Evolutionary conservation across 2,888 invertebrate species (phyloP), one percentile per base, ranked within the genome.

Genomic region (Drosophila nigricruria): DNA sequence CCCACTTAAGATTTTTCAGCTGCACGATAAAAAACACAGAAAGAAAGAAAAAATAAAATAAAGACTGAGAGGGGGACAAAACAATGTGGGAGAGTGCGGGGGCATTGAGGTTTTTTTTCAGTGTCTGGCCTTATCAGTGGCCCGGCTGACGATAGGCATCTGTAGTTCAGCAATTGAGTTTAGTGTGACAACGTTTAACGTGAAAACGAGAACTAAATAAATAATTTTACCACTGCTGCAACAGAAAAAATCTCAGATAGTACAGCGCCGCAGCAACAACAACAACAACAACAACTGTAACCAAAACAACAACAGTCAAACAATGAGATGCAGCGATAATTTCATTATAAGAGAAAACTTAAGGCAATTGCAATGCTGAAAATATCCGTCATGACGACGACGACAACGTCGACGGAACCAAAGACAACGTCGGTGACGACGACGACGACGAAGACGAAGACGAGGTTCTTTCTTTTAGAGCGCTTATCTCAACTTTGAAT

Each of bases 131-230:
- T 81, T 77, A 75, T 78, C 86, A 85, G 77, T 71, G 70, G 59
- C 58, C 64, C 63, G 60, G 49, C 61, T 43, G 52, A 27, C 61
- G 87, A 81, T 79, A 66, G 68, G 64, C 66, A 86, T 81, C 86
- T 69, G 70, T 32, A 52, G 65, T 53, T 60, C 68, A 63, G 79
- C 84, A 85, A 85, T 85, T 85, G 85, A 80, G 85, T 81, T 85
- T 88, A 85, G 85, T 85, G 85, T 85, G 85, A 85, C 88, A 85
- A 88, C 85, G 83, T 85, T 85, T 85, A 88, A 88, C 83, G 84
- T 84, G 88, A 88, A 84, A 84, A 84, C 85, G 79, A 84, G 88
- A 88, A 88, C 84, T 82, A 84, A 88, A 84, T 84, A 84, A 84
- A 84, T 84, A 84, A 84, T 84, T 86, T 83, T 88, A 84, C 80